Percentiles rank a stretch among this genome's conserved stretches.
phyloP scores from a whole-genome alignment of 2,113 vertebrate genomes.

The Donacobius atricapilla region DNA sequence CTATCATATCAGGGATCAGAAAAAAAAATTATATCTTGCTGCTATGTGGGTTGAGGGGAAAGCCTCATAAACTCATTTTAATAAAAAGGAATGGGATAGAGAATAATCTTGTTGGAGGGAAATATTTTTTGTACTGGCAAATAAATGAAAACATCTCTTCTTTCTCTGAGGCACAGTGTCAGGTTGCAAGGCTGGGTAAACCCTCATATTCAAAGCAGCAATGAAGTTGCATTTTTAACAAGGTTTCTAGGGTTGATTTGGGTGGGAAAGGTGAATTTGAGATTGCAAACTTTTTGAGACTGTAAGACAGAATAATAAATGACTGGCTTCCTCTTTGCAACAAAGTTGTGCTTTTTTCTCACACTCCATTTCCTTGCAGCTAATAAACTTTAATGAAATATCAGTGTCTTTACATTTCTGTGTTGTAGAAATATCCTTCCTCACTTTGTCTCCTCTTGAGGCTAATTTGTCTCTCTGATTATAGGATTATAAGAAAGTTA shows the following conservation, averaged over 20 bases:
- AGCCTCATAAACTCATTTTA: background rate
- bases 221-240: background rate
- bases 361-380: constrained; percentile 10
- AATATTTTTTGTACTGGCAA: background rate
- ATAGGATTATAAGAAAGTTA: background rate
- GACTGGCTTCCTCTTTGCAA: constrained; percentile 31
- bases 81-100: background rate
- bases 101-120: background rate
- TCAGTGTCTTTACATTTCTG: background rate
- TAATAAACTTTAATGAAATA: constrained; percentile 54
- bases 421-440: constrained; percentile 30
- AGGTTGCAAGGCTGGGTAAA: background rate
- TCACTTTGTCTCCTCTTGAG: constrained; percentile 1
- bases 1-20: background rate
- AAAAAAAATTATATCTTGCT: background rate
- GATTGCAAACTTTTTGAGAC: background rate
- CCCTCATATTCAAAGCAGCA: background rate
- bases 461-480: constrained; percentile 25
- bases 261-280: background rate
- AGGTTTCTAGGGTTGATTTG: background rate
- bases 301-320: constrained; percentile 2
- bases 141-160: background rate
- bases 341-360: constrained; percentile 39
- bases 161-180: background rate
- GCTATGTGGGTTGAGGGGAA: background rate